Evolutionary conservation across 2,113 vertebrate genomes (phyloP).

Genomic region (Malurus alboscapulatus): DNA sequence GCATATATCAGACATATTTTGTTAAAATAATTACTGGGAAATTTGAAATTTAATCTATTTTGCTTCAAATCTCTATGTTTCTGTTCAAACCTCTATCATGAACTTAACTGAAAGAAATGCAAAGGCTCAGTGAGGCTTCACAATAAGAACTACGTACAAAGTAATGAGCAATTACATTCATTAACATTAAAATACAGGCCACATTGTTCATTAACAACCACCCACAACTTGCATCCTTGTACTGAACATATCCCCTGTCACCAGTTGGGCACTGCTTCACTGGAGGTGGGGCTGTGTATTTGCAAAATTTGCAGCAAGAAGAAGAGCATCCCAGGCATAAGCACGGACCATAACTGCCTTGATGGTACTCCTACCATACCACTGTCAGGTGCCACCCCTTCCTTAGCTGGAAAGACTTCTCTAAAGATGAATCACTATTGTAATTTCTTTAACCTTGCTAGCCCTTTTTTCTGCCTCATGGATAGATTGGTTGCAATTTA

Average conservation of each 20-base stretch:
- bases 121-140: background rate
- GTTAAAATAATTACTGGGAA: background rate
- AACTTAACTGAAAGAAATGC: background rate
- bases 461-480: background rate
- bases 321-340: background rate
- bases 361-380: background rate
- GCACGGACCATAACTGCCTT: background rate
- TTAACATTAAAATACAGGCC: background rate
- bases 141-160: background rate
- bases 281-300: rapidly evolving
- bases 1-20: background rate
- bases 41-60: background rate
- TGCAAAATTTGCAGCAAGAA: background rate
- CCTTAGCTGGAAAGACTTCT: background rate
- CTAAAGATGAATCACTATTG: background rate
- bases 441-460: background rate
- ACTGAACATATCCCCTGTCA: background rate
- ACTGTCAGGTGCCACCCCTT: background rate
- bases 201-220: background rate
- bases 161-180: background rate
- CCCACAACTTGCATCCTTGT: background rate
- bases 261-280: background rate
- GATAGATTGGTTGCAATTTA: background rate
- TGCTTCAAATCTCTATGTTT: background rate
- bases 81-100: background rate